phyloP scores from a whole-genome alignment of 2,797 vertebrate genomes.

The Odontamblyopus rebecca region DNA sequence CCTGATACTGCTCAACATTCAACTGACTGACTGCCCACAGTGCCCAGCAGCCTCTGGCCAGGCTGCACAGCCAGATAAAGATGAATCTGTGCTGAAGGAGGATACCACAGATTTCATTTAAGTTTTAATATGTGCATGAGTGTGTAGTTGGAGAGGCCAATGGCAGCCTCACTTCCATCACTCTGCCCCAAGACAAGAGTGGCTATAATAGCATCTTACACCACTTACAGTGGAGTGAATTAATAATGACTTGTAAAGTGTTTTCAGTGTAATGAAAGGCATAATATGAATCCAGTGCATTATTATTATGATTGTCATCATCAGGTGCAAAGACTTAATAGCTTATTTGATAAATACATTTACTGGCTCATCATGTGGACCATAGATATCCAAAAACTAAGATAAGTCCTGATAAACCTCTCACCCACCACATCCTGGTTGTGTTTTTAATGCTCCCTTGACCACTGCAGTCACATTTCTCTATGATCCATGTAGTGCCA shows the following conservation, averaged over 20 bases:
- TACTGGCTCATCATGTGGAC: constrained; percentile 20
- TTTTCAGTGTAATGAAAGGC: too few relatives aligned
- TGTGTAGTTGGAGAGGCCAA: too few relatives aligned
- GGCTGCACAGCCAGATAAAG: constrained; percentile 68
- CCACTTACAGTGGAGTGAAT: too few relatives aligned
- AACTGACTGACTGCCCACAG: constrained; percentile 34
- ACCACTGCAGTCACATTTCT: constrained; percentile 49
- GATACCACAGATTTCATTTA: neutral
- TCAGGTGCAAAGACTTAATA: neutral
- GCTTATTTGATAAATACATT: neutral
- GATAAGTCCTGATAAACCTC: too few relatives aligned
- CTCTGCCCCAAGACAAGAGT: too few relatives aligned
- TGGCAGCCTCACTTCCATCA: too few relatives aligned
- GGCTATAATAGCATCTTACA: too few relatives aligned
- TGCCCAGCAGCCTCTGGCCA: constrained; percentile 50
- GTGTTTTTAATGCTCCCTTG: constrained; percentile 50
- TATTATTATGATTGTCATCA: neutral
- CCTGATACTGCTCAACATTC: constrained; percentile 75
- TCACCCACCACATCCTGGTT: constrained; percentile 60
- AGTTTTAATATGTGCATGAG: constrained; percentile 13
- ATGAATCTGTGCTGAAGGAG: constrained; percentile 49
- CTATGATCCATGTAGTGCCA: constrained; percentile 51
- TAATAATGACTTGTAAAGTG: too few relatives aligned
- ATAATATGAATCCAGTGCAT: too few relatives aligned
- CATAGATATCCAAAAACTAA: constrained; percentile 52